Evolutionary conservation across 2,113 vertebrate genomes (phyloP).

Genomic region (Cranoglanis bouderius): DNA sequence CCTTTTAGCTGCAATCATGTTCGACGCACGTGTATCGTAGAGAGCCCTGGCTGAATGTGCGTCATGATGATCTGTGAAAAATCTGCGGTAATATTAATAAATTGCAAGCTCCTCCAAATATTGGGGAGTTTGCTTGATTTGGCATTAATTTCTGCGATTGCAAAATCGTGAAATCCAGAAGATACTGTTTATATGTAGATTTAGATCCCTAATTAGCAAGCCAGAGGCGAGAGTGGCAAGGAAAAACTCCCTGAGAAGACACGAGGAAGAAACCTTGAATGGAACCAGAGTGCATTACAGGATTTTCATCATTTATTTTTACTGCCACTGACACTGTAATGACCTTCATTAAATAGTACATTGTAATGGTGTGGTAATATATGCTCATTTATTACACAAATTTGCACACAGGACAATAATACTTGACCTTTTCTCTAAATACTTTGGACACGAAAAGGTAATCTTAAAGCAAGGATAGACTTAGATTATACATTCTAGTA

Average conservation of each 20-base stretch:
- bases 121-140: no score
- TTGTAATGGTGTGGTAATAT: neutral
- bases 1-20: no score
- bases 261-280: neutral
- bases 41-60: no score
- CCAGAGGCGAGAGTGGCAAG: neutral
- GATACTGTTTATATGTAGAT: neutral
- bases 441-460: neutral
- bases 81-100: no score
- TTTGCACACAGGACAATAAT: no score
- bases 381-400: constrained; percentile 4
- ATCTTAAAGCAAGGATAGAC: neutral
- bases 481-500: neutral
- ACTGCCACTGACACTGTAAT: neutral
- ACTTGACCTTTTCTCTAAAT: no score
- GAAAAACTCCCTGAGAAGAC: neutral
- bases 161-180: no score
- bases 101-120: no score
- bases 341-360: neutral
- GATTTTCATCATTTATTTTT: neutral
- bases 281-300: neutral
- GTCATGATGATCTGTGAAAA: no score
- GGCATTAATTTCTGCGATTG: no score
- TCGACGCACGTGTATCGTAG: no score
- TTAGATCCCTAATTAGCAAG: neutral